Percentiles rank a stretch among this genome's conserved stretches.
These are phyloP conservation scores for Cordilura impudica DNA, from an alignment of 2,888 invertebrate species.

Conservation along the genomic window DNA sequence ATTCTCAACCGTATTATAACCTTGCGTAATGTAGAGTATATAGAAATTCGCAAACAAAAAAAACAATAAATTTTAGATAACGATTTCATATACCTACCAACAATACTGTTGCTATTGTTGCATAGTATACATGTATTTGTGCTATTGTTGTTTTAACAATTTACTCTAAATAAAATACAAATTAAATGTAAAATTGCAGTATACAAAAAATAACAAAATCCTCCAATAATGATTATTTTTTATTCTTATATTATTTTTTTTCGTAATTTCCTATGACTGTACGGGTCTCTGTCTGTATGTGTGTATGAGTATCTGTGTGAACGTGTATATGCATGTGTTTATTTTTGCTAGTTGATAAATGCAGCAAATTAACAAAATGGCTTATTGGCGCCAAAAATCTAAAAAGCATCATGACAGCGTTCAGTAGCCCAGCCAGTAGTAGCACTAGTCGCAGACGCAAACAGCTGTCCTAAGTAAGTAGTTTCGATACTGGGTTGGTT, in stretches of 20 bases:
- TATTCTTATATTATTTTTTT: neutral
- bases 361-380: constrained; percentile 70
- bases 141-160: constrained; percentile 25
- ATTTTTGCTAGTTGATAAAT: constrained; percentile 66
- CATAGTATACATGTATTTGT: neutral
- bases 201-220: constrained; percentile 59
- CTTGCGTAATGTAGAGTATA: neutral
- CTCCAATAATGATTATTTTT: neutral
- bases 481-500: constrained; percentile 13
- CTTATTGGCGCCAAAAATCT: constrained; percentile 72
- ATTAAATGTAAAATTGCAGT: constrained; percentile 63
- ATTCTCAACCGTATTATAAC: too few species aligned
- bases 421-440: constrained; percentile 25
- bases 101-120: constrained; percentile 3
- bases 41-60: constrained; percentile 8
- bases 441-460: neutral
- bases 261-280: neutral
- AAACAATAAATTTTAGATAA: constrained; percentile 45
- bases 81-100: neutral
- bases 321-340: constrained; percentile 18
- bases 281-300: neutral
- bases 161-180: constrained; percentile 47
- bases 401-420: constrained; percentile 60
- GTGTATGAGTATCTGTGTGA: constrained; percentile 2
- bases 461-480: constrained; percentile 50